A percentile compares a stretch with the other conserved stretches of the same genome.
phyloP scores from a whole-genome alignment of 2,113 vertebrate genomes.

The Gadus chalcogrammus region DNA sequence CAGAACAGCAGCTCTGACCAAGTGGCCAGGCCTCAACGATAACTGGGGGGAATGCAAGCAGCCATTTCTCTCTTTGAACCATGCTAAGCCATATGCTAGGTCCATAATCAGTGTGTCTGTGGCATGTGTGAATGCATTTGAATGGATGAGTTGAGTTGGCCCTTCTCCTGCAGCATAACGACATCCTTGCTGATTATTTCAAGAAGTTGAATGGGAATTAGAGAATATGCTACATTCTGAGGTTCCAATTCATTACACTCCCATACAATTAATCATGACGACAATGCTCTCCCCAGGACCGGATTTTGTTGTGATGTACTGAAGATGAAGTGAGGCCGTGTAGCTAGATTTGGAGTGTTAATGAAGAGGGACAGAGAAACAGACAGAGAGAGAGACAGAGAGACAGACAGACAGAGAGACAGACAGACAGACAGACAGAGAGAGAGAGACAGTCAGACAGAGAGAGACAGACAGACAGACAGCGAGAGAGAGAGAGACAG shows the following conservation, averaged over 20 bases:
- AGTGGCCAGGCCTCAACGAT: slow-evolving; percentile 5
- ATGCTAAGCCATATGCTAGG: not conserved
- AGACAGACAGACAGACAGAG: too few species aligned
- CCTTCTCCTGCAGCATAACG: slow-evolving; percentile 20
- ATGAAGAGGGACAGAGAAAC: too few species aligned
- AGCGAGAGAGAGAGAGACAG: too few species aligned
- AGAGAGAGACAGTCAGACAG: too few species aligned
- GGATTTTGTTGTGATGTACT: too few species aligned
- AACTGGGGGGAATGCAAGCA: slow-evolving; percentile 12
- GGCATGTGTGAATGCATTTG: not conserved
- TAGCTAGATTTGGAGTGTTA: too few species aligned
- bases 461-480: too few species aligned
- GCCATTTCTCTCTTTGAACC: not conserved
- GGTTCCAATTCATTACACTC: not conserved
- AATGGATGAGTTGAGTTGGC: slow-evolving; percentile 16
- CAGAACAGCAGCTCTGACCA: slow-evolving; percentile 34
- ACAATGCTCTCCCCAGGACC: too few species aligned
- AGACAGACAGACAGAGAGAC: too few species aligned
- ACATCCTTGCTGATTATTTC: slow-evolving; percentile 29
- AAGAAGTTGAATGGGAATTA: not conserved
- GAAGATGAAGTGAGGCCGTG: too few species aligned
- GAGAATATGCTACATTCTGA: not conserved
- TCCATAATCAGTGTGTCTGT: not conserved
- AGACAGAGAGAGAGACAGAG: too few species aligned
- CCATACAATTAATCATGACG: not conserved